A percentile compares a stretch with the other conserved stretches of the same genome.
Evolutionary conservation across 2,113 vertebrate species (phyloP).

Genomic region (Aphyosemion australe): DNA sequence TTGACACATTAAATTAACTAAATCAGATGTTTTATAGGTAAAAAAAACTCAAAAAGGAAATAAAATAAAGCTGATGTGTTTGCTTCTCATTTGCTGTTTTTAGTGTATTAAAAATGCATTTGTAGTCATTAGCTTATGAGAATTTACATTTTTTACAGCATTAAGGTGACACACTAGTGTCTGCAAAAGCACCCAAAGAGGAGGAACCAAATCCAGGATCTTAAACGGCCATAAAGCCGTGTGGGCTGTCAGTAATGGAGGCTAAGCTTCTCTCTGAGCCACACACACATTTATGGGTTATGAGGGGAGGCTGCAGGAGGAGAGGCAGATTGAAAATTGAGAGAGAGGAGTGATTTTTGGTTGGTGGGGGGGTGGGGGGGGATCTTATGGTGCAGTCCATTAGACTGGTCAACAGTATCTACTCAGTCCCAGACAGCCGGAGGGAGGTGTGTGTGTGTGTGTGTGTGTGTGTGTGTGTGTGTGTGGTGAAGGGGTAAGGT

Average conservation of each 20-base stretch:
- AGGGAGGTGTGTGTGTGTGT: conserved; percentile 57
- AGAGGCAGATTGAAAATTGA: conserved; percentile 74
- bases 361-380: conserved; percentile 33
- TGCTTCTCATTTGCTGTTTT: no score
- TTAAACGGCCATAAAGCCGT: conserved; percentile 78
- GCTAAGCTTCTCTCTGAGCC: conserved; percentile 67
- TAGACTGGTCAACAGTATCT: conserved; percentile 76
- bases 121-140: no score
- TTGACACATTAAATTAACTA: no score
- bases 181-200: conserved; percentile 41
- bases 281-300: conserved; percentile 69
- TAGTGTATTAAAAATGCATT: no score
- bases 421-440: conserved; percentile 63
- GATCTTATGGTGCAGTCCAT: conserved; percentile 78
- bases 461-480: conserved; percentile 26
- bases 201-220: conserved; percentile 72
- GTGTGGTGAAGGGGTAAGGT: conserved; percentile 22
- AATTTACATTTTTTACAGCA: no score
- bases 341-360: conserved; percentile 73
- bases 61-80: no score
- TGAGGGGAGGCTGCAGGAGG: conserved; percentile 69
- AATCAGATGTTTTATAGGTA: no score
- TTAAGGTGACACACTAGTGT: no score
- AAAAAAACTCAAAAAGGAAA: no score
- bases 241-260: conserved; percentile 76